Conservation (phyloP, 2,888 invertebrate species). For the Parascotia fuliginaria region DNA sequence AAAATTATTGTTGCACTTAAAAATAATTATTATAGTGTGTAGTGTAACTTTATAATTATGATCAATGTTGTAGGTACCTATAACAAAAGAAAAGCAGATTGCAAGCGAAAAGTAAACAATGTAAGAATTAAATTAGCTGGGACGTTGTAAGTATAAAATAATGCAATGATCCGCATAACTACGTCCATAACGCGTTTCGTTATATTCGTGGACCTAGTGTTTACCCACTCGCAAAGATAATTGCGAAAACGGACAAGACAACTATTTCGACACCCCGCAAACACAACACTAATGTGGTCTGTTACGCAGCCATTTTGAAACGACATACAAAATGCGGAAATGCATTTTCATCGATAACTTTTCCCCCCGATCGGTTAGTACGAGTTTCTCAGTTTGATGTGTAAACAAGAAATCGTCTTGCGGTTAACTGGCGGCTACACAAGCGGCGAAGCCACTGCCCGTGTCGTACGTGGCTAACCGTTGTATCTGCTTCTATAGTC, state of each 20-base stretch:
- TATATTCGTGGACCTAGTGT: constrained; percentile 23
- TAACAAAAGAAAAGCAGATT: too few species aligned
- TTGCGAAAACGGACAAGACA: constrained; percentile 65
- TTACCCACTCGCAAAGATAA: constrained; percentile 48
- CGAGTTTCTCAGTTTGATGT: constrained; percentile 52
- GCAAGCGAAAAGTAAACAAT: too few species aligned
- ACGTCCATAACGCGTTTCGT: constrained; percentile 21
- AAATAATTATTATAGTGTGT: too few species aligned
- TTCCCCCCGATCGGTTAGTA: constrained; percentile 66
- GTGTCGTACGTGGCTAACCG: constrained; percentile 73
- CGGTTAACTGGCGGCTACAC: constrained; percentile 64
- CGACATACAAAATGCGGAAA: constrained; percentile 65
- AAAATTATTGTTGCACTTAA: too few species aligned
- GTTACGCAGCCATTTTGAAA: constrained; percentile 68
- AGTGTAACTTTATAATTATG: too few species aligned
- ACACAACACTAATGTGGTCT: constrained; percentile 50
- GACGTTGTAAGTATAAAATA: neutral
- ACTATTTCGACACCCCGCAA: constrained; percentile 54
- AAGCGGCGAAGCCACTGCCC: constrained; percentile 78
- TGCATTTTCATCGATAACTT: constrained; percentile 57
- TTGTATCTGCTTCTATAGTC: constrained; percentile 30
- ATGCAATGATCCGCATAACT: constrained; percentile 6
- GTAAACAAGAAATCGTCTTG: constrained; percentile 73
- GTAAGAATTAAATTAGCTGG: too few species aligned
- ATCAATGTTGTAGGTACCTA: too few species aligned